A percentile compares a stretch with the other conserved stretches of the same genome.
These are phyloP conservation scores for Latrodectus elegans DNA, from an alignment of 2,888 invertebrate species.

Conservation along the genomic window DNA sequence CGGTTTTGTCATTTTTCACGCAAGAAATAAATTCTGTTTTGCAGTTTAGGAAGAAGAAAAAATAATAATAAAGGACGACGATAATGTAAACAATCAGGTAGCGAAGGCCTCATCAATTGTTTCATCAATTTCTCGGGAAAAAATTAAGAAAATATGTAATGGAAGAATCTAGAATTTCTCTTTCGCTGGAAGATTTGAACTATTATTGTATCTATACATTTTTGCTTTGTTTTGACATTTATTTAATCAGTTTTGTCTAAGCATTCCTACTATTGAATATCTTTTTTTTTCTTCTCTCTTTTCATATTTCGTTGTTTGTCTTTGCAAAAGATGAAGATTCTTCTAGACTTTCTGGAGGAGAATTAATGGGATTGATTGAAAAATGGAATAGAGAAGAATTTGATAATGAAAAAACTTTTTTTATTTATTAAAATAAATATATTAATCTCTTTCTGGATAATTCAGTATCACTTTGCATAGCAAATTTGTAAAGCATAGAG, in stretches of 20 bases:
- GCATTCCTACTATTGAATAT: conserved; percentile 41
- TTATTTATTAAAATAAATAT: conserved; percentile 55
- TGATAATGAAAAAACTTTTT: not conserved
- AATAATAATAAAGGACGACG: not conserved
- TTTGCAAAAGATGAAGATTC: conserved; percentile 8
- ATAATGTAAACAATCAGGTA: conserved; percentile 17
- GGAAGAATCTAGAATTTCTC: conserved; percentile 26
- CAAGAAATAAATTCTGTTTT: conserved; percentile 30
- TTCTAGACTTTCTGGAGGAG: not conserved
- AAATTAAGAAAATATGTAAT: conserved; percentile 22
- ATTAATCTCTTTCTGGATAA: conserved; percentile 44
- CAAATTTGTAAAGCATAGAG: not conserved
- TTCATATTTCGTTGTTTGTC: conserved; percentile 17
- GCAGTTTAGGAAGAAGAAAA: conserved; percentile 13
- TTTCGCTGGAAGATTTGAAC: not conserved
- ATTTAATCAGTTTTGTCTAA: conserved; percentile 66
- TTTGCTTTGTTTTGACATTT: conserved; percentile 22
- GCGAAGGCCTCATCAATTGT: conserved; percentile 57
- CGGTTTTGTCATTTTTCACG: conserved; percentile 59
- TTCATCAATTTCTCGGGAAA: conserved; percentile 55
- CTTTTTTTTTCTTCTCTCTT: conserved; percentile 1
- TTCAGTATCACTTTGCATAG: conserved; percentile 21
- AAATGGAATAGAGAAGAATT: too few species aligned
- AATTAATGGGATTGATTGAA: conserved; percentile 13
- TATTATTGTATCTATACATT: conserved; percentile 8